Evolutionary conservation across 2,888 invertebrate genomes (phyloP), one percentile per base, ranked within the genome.

Genomic region (Meliscaeva auricollis): DNA sequence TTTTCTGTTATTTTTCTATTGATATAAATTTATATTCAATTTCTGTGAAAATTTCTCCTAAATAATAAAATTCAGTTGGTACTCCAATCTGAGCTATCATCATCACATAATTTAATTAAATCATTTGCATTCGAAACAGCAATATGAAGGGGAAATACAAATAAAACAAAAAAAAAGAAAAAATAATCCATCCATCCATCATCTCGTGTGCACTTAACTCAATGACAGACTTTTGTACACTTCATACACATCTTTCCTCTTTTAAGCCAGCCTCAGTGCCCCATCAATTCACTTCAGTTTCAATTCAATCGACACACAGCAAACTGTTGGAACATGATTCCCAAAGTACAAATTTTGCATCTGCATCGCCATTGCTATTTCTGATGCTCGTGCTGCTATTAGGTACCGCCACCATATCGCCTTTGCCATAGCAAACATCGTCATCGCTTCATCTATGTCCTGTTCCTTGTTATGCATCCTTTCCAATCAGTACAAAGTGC

Each of bases 261-360:
- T 50, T 6, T 15, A 17, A 50, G 44, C 44, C 52, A 32, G 8
- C 52, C 32, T 32, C 60, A 52, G 20, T 35, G 20, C 20, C 38
- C 48, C 73, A 83, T 73, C 68, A 69, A 78, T 73, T 48, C 41
- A 83, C 73, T 73, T 83, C 68, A 52, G 30, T 48, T 68, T 38
- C 73, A 48, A 64, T 83, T 17, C 68, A 78, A 78, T 78, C 62
- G 73, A 77, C 64, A 74, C 54, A 64, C 68, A 74, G 78, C 48
- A 54, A 35, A 69, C 50, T 32, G 26, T n/a, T n/a, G 44, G 35
- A 74, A 62, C 70, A 46, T n/a, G 44, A 74, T 52, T 74, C 68
- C 46, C 68, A 9, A 26, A 38, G 50, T 52, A 35, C 17, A 58
- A 58, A 38, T 41, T 56, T 44, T 58, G 35, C 35, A 72, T 17